These are phyloP conservation scores for Neofelis nebulosa DNA, from an alignment of 2,113 vertebrate genomes.

Conservation along the genomic window DNA sequence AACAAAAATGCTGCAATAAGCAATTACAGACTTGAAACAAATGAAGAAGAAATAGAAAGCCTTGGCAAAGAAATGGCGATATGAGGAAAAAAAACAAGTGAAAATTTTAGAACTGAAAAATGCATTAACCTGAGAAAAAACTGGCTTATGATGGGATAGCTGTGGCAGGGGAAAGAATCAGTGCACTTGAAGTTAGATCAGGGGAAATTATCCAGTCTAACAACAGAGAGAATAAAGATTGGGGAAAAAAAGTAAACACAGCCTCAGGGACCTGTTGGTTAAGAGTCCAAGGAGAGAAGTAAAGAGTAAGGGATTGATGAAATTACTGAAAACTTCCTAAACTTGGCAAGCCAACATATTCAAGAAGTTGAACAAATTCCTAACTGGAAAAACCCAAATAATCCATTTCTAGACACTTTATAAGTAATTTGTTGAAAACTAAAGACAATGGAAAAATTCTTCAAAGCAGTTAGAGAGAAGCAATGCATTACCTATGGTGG, in stretches of 20 bases:
- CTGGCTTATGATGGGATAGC: neutral
- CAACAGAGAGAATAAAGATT: neutral
- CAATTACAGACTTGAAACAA: slow-evolving; percentile 34
- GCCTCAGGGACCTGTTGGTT: neutral
- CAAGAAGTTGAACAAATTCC: neutral
- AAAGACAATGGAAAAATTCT: neutral
- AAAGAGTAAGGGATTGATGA: slow-evolving; percentile 5
- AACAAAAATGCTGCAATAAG: neutral
- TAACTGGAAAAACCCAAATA: neutral
- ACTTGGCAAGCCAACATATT: neutral
- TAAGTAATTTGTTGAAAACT: neutral
- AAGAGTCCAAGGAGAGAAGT: neutral
- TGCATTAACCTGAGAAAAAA: slow-evolving; percentile 7
- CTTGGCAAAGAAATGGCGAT: slow-evolving; percentile 9
- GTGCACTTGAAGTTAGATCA: neutral
- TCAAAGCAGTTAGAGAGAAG: neutral
- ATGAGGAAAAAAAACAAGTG: neutral
- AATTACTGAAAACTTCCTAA: slow-evolving; percentile 11
- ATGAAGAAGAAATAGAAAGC: neutral
- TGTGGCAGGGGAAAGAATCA: neutral
- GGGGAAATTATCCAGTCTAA: neutral
- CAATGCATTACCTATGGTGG: neutral
- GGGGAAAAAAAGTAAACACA: neutral
- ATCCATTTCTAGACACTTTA: neutral
- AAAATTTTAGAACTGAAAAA: slow-evolving; percentile 35